Conservation (phyloP, 2,797 vertebrate genomes). For the Picus viridis region DNA sequence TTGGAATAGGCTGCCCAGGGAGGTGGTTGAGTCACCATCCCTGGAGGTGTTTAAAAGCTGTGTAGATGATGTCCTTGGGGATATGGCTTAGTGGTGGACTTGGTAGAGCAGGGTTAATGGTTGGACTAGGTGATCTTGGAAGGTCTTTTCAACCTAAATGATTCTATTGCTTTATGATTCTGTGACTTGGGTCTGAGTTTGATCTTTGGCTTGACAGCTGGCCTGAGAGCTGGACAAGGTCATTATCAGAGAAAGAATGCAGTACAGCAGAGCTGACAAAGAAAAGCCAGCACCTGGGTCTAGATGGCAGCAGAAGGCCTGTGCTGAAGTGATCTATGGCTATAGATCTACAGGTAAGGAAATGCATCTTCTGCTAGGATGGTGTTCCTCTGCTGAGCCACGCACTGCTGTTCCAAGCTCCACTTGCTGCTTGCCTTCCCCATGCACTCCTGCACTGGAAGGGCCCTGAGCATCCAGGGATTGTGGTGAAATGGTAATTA, state of each 20-base stretch:
- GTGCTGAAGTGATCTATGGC: not conserved
- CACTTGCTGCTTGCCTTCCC: not conserved
- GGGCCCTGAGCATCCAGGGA: slow-evolving; percentile 4
- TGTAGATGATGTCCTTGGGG: no score
- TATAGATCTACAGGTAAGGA: not conserved
- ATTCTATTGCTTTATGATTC: no score
- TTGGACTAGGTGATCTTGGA: no score
- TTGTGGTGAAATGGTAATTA: slow-evolving; percentile 51
- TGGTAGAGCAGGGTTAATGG: no score
- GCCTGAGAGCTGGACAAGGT: not conserved
- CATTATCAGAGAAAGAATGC: not conserved
- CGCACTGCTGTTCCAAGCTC: not conserved
- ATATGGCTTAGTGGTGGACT: no score
- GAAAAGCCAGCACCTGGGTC: not conserved
- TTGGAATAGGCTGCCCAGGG: no score
- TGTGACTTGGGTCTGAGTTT: not conserved
- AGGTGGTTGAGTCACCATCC: no score
- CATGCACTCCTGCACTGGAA: not conserved
- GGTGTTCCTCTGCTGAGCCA: not conserved
- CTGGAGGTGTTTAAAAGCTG: no score
- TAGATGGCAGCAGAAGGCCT: not conserved
- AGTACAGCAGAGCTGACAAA: not conserved
- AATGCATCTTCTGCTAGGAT: not conserved
- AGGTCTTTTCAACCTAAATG: no score
- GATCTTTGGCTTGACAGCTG: not conserved